Base-by-base conservation (phyloP, 2,797 vertebrate species). In the Tadarida brasiliensis region DNA sequence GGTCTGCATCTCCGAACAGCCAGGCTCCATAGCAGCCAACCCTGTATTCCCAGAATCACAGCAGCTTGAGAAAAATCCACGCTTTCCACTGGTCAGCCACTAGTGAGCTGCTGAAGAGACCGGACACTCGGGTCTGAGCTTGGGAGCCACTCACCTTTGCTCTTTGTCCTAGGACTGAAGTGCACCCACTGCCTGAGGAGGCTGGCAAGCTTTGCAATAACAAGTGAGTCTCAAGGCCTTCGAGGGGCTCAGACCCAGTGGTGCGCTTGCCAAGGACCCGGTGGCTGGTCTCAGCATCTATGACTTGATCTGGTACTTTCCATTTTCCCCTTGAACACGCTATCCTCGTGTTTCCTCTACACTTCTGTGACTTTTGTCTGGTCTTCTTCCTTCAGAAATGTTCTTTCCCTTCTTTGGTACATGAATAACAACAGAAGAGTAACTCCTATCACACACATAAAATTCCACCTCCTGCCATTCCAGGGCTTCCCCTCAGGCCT, bases 381-480 rank as follows among this genome's bases (percentile, higher is more conserved):
- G 11, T 73, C 33, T 76, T 84, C 51, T 65, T 94, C 70, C 67
- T 87, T 86, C 74, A 87, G 70, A 70, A 83, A 76, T 84, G 65
- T 85, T n/a, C 24, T 61, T 96, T 85, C 20, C 35, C 2, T 70
- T 82, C 30, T 86, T 78, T 80, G 47, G 74, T n/a, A 95, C 8
- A 24, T 68, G 56, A 88, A 49, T 85, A 15, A 87, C 73, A 81
- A 63, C 57, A 74, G 33, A 89, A 87, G 47, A 81, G n/a, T 20
- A 35, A 92, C 56, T 80, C 39, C 54, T 20, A 49, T 76, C 2
- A 51, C 49, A 82, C 26, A 63, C 20, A 57, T 1, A 57, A 74
- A 83, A 67, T 85, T 54, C 30, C 51, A 61, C n/a, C 88, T 94
- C 86, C 47, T 88, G 61, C 20, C 74, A 51, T 61, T 85, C 67